Evolutionary conservation across 2,888 invertebrate species (phyloP), one percentile per base, ranked within the genome.

Genomic region (Drosophila fungiperda): DNA sequence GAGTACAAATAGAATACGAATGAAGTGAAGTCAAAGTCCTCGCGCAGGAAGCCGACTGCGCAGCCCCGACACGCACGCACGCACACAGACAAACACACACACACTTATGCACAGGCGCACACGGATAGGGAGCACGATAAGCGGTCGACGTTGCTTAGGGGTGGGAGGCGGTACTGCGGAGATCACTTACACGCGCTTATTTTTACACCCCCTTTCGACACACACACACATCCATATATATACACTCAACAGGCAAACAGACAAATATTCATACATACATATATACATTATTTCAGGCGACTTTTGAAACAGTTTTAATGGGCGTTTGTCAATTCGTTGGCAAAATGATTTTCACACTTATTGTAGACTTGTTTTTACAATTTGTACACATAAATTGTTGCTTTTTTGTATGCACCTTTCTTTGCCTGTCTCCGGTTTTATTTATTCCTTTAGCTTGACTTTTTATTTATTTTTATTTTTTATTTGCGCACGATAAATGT

Each of bases 1-100:
- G 87, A 82, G 52, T 59, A 45, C 23, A 73, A 60, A 61, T 64
- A 49, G 23, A 57, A 72, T 71, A 71, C 78, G 78, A 45, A 76
- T 38, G 50, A 79, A 76, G 42, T 76, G 64, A 80, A 84, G 85
- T 83, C 84, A 87, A 87, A 89, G 87, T 89, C 87, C 87, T 89
- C 84, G 80, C 80, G 71, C 83, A 89, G 88, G 88, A 87, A 89
- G 85, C 71, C 82, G 76, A 89, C 87, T 84, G 87, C 89, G 87
- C 87, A 87, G 87, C 80, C 53, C 68, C 72, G 80, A 75, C 76
- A 74, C 78, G 73, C 70, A 69, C 73, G 76, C 75, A 75, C 78
- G 76, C 76, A 76, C 76, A 79, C 65, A 78, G 55, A 53, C 32
- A 64, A 50, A 59, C 55, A 52, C 38, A 70, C 32, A 50, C 64